Percentiles rank a stretch among this genome's conserved stretches.
Evolutionary conservation across 2,888 invertebrate species (phyloP).

Genomic region (Nysson spinosus): DNA sequence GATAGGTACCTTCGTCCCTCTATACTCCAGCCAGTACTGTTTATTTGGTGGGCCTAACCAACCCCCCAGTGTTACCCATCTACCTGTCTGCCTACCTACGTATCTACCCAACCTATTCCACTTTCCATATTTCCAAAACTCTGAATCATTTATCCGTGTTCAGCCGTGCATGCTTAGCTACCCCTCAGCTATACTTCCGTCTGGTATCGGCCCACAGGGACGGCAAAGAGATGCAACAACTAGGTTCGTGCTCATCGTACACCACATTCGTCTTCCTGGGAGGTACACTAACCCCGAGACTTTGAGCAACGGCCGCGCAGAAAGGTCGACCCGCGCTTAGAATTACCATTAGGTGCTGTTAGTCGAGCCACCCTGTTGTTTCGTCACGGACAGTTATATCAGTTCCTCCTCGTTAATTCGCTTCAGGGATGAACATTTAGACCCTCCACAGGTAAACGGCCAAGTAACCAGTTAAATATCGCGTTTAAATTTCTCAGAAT

Average conservation of each 20-base stretch:
- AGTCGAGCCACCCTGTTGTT: slow-evolving; percentile 38
- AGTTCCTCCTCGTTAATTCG: slow-evolving; percentile 54
- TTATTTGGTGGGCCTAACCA: background rate
- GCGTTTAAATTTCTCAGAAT: slow-evolving; percentile 3
- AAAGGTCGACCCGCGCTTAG: slow-evolving; percentile 48
- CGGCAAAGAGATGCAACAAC: slow-evolving; percentile 60
- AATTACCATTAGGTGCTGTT: slow-evolving; percentile 55
- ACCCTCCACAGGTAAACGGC: slow-evolving; percentile 29
- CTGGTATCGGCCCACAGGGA: slow-evolving; percentile 45
- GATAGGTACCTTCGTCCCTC: slow-evolving; percentile 37
- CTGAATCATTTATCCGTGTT: slow-evolving; percentile 73
- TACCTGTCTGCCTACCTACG: slow-evolving; percentile 17
- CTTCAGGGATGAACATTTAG: slow-evolving; percentile 40
- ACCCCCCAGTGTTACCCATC: slow-evolving; percentile 10
- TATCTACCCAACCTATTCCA: slow-evolving; percentile 60
- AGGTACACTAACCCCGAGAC: slow-evolving; percentile 37
- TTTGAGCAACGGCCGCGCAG: slow-evolving; percentile 53
- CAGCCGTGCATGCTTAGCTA: slow-evolving; percentile 66
- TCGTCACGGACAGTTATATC: slow-evolving; percentile 56
- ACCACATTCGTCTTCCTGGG: slow-evolving; percentile 56
- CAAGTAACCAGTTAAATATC: background rate
- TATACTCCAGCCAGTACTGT: slow-evolving; percentile 26
- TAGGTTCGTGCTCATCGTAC: slow-evolving; percentile 45
- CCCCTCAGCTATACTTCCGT: slow-evolving; percentile 34
- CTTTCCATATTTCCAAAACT: slow-evolving; percentile 73